Conservation (phyloP, 2,888 invertebrate genomes). For the Ennomos quercinarius region DNA sequence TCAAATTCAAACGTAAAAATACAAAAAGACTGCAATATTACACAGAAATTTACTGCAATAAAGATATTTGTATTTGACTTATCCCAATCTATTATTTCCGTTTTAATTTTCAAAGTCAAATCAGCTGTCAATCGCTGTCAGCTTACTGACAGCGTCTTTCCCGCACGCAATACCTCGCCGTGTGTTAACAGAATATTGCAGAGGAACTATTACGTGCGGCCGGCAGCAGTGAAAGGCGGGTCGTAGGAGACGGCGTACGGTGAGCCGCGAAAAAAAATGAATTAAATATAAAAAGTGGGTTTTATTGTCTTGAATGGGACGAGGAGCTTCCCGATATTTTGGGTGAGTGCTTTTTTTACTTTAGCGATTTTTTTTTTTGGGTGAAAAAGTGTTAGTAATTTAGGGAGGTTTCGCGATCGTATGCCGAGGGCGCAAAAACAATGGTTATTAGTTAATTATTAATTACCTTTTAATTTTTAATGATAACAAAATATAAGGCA, state of each 20-base stretch:
- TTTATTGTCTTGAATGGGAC: not conserved
- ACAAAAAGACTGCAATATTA: too few relatives aligned
- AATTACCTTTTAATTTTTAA: too few relatives aligned
- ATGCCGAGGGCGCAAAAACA: too few relatives aligned
- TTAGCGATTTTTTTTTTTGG: conserved; percentile 8
- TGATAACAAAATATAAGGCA: too few relatives aligned
- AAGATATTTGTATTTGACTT: too few relatives aligned
- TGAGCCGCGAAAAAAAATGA: conserved; percentile 36
- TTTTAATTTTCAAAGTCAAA: too few relatives aligned
- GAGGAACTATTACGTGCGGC: conserved; percentile 54
- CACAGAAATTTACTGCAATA: too few relatives aligned
- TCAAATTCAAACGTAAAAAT: too few relatives aligned
- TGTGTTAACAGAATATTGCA: conserved; percentile 54
- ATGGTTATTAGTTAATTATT: too few relatives aligned
- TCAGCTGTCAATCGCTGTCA: too few relatives aligned
- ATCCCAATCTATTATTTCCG: too few relatives aligned
- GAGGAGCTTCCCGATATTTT: conserved; percentile 44
- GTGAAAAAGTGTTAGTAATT: not conserved
- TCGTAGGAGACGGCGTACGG: conserved; percentile 46
- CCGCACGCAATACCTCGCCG: conserved; percentile 36
- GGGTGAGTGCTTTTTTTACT: conserved; percentile 45
- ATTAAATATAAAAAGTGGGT: conserved; percentile 46
- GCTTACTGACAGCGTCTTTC: conserved; percentile 13
- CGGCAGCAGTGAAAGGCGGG: conserved; percentile 67
- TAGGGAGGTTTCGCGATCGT: too few relatives aligned